Percentiles rank a stretch among this genome's conserved stretches.
Evolutionary conservation across 64 coral and sea anemone genomes (phyloP).

Genomic region (Pachyseris speciosa): DNA sequence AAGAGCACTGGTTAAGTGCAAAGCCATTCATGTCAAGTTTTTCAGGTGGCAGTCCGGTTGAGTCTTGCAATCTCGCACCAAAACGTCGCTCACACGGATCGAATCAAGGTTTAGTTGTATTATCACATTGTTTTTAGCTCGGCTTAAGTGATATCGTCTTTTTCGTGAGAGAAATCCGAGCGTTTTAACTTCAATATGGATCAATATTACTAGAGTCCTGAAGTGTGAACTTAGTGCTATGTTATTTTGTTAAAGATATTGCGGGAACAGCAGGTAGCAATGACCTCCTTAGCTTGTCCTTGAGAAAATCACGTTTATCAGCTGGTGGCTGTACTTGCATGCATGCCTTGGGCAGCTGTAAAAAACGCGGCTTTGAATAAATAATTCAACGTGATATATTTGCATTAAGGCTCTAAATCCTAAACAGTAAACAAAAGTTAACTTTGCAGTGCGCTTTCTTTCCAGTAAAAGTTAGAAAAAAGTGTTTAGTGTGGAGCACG

Average conservation of each 20-base stretch:
- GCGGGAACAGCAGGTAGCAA: background rate
- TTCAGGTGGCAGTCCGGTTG: background rate
- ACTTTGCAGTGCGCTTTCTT: background rate
- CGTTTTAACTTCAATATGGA: background rate
- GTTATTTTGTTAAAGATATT: conserved; percentile 33
- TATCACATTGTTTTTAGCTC: conserved; percentile 7
- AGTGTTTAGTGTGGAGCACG: background rate
- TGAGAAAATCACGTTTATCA: background rate
- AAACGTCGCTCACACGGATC: background rate
- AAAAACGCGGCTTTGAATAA: background rate
- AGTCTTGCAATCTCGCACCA: background rate
- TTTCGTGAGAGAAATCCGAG: background rate
- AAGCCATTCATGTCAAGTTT: background rate
- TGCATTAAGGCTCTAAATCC: background rate
- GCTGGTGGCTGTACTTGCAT: background rate
- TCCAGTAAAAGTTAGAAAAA: background rate
- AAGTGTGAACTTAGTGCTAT: conserved; percentile 1
- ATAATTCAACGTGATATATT: background rate
- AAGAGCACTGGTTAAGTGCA: background rate
- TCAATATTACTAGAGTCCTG: conserved; percentile 16
- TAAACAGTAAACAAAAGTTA: background rate
- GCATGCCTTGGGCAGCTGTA: background rate
- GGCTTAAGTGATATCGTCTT: conserved; percentile 6
- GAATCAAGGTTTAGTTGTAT: background rate
- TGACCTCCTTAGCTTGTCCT: conserved; percentile 13